phyloP scores from a whole-genome alignment of 2,113 vertebrate species.

The Gymnobelideus leadbeateri region DNA sequence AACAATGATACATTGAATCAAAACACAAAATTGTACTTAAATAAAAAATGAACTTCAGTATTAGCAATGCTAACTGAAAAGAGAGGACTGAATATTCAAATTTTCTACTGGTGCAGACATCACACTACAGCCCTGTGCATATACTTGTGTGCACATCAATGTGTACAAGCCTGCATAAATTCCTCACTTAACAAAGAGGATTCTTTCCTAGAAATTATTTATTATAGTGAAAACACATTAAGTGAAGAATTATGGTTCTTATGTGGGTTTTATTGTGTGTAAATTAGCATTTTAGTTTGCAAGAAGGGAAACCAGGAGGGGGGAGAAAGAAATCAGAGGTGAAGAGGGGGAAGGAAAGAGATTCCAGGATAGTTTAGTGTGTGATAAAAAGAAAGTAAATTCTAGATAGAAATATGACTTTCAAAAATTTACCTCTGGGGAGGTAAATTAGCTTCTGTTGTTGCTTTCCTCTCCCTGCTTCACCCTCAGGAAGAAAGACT shows the following conservation, averaged over 20 bases:
- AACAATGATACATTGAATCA: background rate
- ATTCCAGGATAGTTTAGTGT: background rate
- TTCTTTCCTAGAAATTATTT: background rate
- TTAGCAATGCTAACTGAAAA: background rate
- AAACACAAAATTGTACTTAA: background rate
- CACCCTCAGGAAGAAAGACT: background rate
- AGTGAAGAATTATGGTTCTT: background rate
- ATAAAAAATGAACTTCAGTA: background rate
- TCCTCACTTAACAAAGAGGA: background rate
- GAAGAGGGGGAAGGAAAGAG: background rate
- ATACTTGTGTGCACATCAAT: background rate
- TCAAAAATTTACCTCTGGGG: background rate
- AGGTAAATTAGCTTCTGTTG: background rate
- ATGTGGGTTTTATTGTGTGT: background rate
- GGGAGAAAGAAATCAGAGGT: background rate
- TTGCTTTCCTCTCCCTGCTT: background rate
- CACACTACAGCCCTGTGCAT: background rate
- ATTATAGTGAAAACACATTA: background rate
- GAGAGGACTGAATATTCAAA: background rate
- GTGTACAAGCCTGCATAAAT: background rate
- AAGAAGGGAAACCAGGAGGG: background rate
- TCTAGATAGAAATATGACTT: background rate
- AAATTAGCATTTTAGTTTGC: background rate
- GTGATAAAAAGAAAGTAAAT: background rate
- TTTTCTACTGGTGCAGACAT: background rate